Evolutionary conservation across 1,140 invertebrate genomes (phyloP), one percentile per base, ranked within the genome.

Genomic region (Fopius arisanus): DNA sequence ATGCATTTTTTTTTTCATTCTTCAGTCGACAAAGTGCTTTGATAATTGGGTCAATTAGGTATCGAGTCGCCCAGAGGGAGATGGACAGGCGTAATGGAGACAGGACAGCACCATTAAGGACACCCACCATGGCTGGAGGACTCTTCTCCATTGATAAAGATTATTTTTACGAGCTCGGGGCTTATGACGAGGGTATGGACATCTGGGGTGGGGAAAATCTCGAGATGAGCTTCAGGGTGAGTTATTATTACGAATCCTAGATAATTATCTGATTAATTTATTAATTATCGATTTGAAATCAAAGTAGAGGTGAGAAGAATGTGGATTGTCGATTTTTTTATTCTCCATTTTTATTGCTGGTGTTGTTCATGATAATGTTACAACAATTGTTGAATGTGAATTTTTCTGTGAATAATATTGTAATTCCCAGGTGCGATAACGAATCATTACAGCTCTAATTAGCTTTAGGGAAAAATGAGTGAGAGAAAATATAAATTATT

Each of bases 181-280:
- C 96, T 28, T 99, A 99, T 85, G 98, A 99, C 87, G 93, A 97
- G 87, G 97, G 97, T 78, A 99, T 99, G 98, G 97, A 99, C 84
- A 99, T 99, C 78, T 99, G 98, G 98, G 98, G 98, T 31, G 98
- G 97, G 72, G 98, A 99, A 89, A 99, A 99, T 90, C 91, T 99
- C 37, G 98, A 99, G 90, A 98, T 99, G 95, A 98, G 97, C 75
- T 99, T 99, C 87, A 91, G 97, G 92, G 97, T 99, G 92, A 92
- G 90, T 88, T 31, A 65, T 37, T 37, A 33, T 16, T 12, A n/a
- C n/a, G n/a, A n/a, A n/a, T n/a, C n/a, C n/a, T n/a, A 37, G 12
- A 37, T 37, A 37, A 37, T 37, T 37, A 6, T 37, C 12, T 12
- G 33, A 37, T 37, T 37, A 6, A 4, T 37, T 37, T 37, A 6